Percentiles rank a stretch among this genome's conserved stretches.
These are phyloP conservation scores for Uloborus plumipes DNA, from an alignment of 2,888 invertebrate species.

Conservation along the genomic window DNA sequence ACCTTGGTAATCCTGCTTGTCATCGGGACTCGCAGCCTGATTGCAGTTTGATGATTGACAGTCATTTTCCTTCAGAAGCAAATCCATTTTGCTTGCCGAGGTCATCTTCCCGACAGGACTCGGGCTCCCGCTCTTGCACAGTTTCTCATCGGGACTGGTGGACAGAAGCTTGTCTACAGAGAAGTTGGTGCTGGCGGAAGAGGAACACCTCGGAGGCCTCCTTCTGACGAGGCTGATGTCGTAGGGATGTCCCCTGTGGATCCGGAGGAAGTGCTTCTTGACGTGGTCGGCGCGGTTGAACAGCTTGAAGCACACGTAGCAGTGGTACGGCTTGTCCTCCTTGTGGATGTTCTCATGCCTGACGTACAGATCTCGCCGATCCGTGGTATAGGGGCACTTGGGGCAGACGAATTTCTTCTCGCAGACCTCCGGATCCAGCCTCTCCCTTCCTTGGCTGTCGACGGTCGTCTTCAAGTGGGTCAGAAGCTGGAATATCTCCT, in stretches of 20 bases:
- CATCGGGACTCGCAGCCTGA: neutral
- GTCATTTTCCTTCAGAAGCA: conserved; percentile 65
- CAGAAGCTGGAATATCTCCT: conserved; percentile 81
- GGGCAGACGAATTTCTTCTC: conserved; percentile 81
- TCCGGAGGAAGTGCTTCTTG: conserved; percentile 91
- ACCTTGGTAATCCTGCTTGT: too few relatives aligned
- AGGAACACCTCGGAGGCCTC: conserved; percentile 65
- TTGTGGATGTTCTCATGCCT: conserved; percentile 94
- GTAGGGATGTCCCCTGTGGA: conserved; percentile 91
- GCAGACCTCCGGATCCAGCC: conserved; percentile 47
- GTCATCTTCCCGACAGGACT: too few relatives aligned
- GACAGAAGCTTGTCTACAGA: conserved; percentile 64
- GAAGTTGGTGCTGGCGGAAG: conserved; percentile 7
- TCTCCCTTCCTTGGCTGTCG: conserved; percentile 69
- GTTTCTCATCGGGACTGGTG: conserved; percentile 67
- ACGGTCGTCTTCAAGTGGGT: conserved; percentile 79
- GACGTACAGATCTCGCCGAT: conserved; percentile 89
- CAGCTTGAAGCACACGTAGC: conserved; percentile 80
- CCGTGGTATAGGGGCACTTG: conserved; percentile 91
- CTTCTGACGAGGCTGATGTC: conserved; percentile 74
- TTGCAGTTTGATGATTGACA: conserved; percentile 69
- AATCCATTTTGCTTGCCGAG: too few relatives aligned
- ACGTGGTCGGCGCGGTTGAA: conserved; percentile 95
- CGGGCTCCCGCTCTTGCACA: too few relatives aligned
- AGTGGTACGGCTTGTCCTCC: conserved; percentile 93